Conservation (phyloP, 1,140 invertebrate genomes). For the Bilobella aurantiaca region DNA sequence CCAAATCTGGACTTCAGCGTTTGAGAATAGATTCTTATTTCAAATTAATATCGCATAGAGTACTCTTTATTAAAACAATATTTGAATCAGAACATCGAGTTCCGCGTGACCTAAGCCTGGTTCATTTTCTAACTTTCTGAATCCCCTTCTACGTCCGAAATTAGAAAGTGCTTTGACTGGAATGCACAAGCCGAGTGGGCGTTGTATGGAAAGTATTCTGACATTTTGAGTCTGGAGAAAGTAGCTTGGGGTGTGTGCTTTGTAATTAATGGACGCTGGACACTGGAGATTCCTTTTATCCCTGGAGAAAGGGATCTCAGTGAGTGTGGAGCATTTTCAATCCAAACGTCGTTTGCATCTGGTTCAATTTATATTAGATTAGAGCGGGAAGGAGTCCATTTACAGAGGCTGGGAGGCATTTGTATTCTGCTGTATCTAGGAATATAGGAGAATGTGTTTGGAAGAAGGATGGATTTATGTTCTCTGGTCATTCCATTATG, state of each 20-base stretch:
- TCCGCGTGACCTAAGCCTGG: no score
- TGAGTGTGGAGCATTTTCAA: neutral
- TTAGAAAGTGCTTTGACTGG: neutral
- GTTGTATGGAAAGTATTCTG: neutral
- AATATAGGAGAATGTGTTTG: no score
- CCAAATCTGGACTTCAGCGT: no score
- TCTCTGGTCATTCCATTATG: slow-evolving; percentile 4
- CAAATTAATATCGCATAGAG: no score
- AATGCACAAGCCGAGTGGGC: neutral
- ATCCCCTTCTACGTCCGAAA: no score
- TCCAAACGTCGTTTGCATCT: neutral
- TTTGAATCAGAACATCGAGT: no score
- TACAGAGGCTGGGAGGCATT: neutral
- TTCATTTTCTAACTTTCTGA: no score
- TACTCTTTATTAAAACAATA: no score
- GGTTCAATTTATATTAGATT: slow-evolving; percentile 9
- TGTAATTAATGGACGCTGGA: neutral
- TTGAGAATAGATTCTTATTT: no score
- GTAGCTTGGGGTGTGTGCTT: neutral
- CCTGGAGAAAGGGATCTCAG: neutral
- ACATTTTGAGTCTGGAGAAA: neutral
- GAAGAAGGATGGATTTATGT: slow-evolving; percentile 6
- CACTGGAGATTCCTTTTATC: neutral
- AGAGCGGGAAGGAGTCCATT: slow-evolving; percentile 3
- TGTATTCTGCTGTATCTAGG: no score